Evolutionary conservation across 37 sponge, comb jelly and placozoan genomes (phyloP), one percentile per base, ranked within the genome.

Genomic region (Diacarnus erythraeanus): DNA sequence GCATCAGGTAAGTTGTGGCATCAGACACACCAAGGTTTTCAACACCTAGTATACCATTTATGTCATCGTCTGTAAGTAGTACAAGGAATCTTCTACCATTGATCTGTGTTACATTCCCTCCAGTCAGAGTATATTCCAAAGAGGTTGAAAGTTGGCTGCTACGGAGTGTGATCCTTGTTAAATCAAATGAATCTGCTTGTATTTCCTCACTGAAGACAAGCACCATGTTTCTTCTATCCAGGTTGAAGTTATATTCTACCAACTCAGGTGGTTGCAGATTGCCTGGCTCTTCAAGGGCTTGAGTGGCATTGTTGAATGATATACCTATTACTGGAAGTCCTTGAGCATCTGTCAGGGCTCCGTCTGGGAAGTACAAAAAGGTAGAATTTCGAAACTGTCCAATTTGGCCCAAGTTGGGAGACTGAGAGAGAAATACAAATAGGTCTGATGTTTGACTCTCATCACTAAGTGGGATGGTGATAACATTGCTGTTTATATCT

Each of bases 251-350:
- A 67, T 70, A 96, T 0, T 71, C 56, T 8, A 57, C 34, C 59
- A 96, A 75, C 25, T 59, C 56, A 37, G 93, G 97, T 31, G 88
- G 94, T 43, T 23, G 80, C 8, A 88, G 74, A 74, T 88, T 82
- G 6, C 78, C 80, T 21, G 91, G 80, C 69, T 93, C 87, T 42
- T 69, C 54, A 20, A 67, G 42, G 1, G 77, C 84, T 26, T 68
- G 79, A 22, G 78, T 31, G 27, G 87, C 83, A 34, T 40, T 63
- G n/a, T 47, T 43, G 31, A 57, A 38, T 37, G 78, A 64, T 21
- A 78, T 56, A 47, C 83, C 72, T 36, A 38, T 63, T 3, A 87
- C 69, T 60, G 74, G 42, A 20, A 76, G 64, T 20, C 88, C 86
- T 38, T 92, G 89, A 78, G 84, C 79, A 78, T 96, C 97, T 2